A percentile compares a stretch with the other conserved stretches of the same genome.
Evolutionary conservation across 37 sponge, comb jelly and placozoan genomes (phyloP).

Genomic region (Theonella swinhoei): DNA sequence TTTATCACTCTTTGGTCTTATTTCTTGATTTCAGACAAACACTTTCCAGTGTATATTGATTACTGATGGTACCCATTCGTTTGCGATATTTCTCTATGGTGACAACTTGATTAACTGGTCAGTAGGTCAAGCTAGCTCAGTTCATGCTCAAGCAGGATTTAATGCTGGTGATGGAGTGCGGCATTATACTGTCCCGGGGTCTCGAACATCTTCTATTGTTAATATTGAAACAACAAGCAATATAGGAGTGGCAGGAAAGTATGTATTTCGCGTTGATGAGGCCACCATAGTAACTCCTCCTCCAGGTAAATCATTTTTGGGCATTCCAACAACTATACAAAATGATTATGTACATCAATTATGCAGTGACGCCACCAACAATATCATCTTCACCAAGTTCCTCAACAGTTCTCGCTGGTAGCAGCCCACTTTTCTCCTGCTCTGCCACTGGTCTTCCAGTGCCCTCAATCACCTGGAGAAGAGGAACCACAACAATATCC

Average conservation of each 20-base stretch:
- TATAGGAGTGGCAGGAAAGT: conserved; percentile 41
- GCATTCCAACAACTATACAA: no score
- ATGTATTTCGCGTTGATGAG: conserved; percentile 16
- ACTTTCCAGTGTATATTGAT: conserved; percentile 21
- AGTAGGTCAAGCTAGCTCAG: background rate
- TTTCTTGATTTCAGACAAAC: conserved; percentile 6
- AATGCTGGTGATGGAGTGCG: conserved; percentile 23
- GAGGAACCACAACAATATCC: no score
- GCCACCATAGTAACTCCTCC: background rate
- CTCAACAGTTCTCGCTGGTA: no score
- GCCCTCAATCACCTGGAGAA: no score
- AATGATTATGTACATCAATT: no score
- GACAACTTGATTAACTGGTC: conserved; percentile 28
- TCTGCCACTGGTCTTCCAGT: no score
- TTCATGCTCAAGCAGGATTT: background rate
- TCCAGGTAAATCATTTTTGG: no score
- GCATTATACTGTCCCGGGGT: conserved; percentile 21
- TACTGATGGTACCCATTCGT: conserved; percentile 15
- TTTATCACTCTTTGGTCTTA: background rate
- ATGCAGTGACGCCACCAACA: no score
- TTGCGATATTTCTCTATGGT: conserved; percentile 35
- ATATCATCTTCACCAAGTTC: no score
- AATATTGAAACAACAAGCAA: conserved; percentile 24
- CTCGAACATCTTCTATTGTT: conserved; percentile 12
- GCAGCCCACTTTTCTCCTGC: no score